Evolutionary conservation across 2,113 vertebrate genomes (phyloP).

Genomic region (Alligator sinensis): DNA sequence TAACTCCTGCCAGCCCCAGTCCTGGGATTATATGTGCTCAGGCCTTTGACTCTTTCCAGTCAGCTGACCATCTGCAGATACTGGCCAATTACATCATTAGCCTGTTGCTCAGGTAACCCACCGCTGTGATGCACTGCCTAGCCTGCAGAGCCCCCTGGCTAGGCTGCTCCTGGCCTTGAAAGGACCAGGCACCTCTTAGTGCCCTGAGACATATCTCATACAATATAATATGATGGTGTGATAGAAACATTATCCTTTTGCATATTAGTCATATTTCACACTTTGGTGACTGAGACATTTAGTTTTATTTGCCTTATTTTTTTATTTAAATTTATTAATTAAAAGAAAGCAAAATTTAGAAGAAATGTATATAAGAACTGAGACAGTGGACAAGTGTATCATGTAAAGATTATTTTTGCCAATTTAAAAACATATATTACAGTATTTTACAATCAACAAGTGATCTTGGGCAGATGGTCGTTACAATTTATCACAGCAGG

Average conservation of each 20-base stretch:
- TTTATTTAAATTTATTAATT: conserved; percentile 58
- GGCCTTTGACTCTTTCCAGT: no score
- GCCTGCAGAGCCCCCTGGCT: no score
- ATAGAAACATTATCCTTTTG: not conserved
- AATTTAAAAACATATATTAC: conserved; percentile 72
- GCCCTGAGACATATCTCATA: no score
- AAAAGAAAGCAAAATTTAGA: conserved; percentile 42
- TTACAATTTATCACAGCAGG: conserved; percentile 68
- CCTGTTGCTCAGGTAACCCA: no score
- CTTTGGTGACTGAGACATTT: conserved; percentile 22
- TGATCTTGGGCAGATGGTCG: conserved; percentile 68
- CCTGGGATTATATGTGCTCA: no score
- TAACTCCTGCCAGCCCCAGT: no score
- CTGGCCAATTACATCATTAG: no score
- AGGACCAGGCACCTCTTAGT: no score
- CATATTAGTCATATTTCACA: not conserved
- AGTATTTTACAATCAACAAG: conserved; percentile 69
- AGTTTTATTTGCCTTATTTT: conserved; percentile 50
- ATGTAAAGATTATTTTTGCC: conserved; percentile 63
- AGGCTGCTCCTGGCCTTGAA: no score
- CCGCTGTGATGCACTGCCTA: no score
- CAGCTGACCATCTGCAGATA: no score
- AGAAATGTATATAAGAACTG: conserved; percentile 50
- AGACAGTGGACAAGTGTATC: conserved; percentile 51
- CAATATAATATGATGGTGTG: not conserved